Evolutionary conservation across 2,888 invertebrate genomes (phyloP), one percentile per base, ranked within the genome.

Genomic region (Alsophila aescularia): DNA sequence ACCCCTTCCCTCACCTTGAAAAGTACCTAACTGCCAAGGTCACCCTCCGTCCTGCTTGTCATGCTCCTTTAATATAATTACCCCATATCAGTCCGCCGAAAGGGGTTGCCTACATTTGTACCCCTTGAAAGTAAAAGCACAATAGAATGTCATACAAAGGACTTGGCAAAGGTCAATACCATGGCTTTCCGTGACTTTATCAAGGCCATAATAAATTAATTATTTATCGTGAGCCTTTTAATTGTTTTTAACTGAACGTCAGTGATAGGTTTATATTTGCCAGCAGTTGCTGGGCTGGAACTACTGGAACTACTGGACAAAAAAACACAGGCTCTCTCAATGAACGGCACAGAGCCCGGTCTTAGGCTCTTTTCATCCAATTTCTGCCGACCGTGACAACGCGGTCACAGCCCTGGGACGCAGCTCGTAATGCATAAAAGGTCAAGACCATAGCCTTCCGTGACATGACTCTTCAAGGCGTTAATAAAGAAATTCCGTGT

Each of bases 41-140:
- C 41, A 16, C 4, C 8, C 32, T 29, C 14, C 6, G 2, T 13
- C 24, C 31, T 45, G 34, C 45, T 5, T 12, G 36, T 47, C 45
- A 47, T 12, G 37, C 36, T n/a, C 14, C 21, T 47, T 36, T 16
- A 47, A 47, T 47, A 36, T n/a, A 18, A 12, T 18, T 14, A 14
- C 18, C 18, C 35, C 45, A 36, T 32, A 39, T 40, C 15, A 7
- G 29, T 7, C 2, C 14, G 10, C 13, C 2, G 37, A 16, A n/a
- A 35, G 24, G 40, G 49, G 35, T 50, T 35, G 18, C 10, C 29
- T 14, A 29, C 32, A 32, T 32, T 27, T 51, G 43, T 47, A 45
- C 29, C 32, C 14, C 51, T 42, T 51, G 43, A 48, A 62, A 54
- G 44, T 37, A 53, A 44, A 43, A 49, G 12, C 31, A 62, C 59